Percentiles rank a stretch among this genome's conserved stretches.
These are phyloP conservation scores for Syrphus vitripennis DNA, from an alignment of 2,888 invertebrate genomes.

Conservation along the genomic window DNA sequence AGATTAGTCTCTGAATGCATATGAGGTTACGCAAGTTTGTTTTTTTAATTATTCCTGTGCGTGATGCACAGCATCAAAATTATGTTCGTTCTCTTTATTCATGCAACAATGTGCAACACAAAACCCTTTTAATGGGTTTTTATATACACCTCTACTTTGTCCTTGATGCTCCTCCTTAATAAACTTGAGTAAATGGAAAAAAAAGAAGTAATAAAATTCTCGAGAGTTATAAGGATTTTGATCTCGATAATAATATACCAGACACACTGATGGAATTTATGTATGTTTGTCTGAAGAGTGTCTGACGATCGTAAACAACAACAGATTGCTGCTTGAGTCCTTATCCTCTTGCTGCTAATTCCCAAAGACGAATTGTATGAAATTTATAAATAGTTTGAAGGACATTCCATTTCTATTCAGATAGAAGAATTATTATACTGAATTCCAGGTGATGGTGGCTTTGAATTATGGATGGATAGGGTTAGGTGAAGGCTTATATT, in stretches of 20 bases:
- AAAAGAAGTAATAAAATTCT: background rate
- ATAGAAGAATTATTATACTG: conserved; percentile 20
- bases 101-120: conserved; percentile 2
- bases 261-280: background rate
- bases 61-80: conserved; percentile 5
- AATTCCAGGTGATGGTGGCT: background rate
- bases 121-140: background rate
- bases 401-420: background rate
- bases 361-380: conserved; percentile 38
- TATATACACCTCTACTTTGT: background rate
- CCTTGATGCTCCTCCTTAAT: background rate
- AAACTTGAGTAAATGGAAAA: background rate
- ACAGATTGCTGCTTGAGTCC: background rate
- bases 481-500: background rate
- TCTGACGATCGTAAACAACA: background rate
- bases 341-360: conserved; percentile 29
- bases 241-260: background rate
- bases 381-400: conserved; percentile 48
- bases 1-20: background rate
- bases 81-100: background rate
- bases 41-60: conserved; percentile 10
- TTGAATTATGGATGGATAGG: background rate
- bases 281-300: background rate
- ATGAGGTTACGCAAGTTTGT: conserved; percentile 4
- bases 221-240: background rate